Percentiles rank a stretch among this genome's conserved stretches.
phyloP scores from a whole-genome alignment of 2,113 vertebrate species.

The Bubo bubo region DNA sequence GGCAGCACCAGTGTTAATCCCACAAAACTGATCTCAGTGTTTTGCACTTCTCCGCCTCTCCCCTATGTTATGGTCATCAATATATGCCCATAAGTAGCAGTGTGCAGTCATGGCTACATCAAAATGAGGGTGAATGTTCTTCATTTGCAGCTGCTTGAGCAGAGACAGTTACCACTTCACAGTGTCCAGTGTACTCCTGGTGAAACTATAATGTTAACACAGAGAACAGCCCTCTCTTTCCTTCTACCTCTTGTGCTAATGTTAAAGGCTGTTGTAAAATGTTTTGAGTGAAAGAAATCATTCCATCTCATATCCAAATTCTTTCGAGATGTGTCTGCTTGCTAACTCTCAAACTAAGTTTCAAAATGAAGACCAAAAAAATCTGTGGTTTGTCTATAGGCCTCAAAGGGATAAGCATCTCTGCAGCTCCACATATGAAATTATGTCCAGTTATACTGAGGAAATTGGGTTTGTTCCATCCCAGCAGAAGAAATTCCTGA shows the following conservation, averaged over 20 bases:
- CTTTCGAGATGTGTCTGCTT: background rate
- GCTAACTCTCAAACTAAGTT: background rate
- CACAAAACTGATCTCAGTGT: background rate
- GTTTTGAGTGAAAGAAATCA: background rate
- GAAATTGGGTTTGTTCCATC: background rate
- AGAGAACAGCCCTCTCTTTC: background rate
- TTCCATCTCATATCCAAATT: background rate
- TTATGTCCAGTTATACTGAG: background rate
- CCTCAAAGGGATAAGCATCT: background rate
- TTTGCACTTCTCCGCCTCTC: background rate
- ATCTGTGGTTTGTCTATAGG: background rate
- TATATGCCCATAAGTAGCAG: background rate
- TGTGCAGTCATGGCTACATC: background rate
- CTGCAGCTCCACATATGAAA: background rate
- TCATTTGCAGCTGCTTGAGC: background rate
- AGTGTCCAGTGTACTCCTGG: background rate
- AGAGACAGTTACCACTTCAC: slow-evolving; percentile 17
- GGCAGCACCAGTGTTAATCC: background rate
- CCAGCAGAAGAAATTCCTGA: background rate
- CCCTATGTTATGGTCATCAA: background rate
- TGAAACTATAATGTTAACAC: background rate
- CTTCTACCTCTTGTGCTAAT: background rate
- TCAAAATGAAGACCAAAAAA: background rate
- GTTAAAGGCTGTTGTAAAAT: background rate
- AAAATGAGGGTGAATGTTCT: background rate